Percentiles rank a stretch among this genome's conserved stretches.
Conservation (phyloP, 2,888 invertebrate species). For the Ichneumon xanthorius region DNA sequence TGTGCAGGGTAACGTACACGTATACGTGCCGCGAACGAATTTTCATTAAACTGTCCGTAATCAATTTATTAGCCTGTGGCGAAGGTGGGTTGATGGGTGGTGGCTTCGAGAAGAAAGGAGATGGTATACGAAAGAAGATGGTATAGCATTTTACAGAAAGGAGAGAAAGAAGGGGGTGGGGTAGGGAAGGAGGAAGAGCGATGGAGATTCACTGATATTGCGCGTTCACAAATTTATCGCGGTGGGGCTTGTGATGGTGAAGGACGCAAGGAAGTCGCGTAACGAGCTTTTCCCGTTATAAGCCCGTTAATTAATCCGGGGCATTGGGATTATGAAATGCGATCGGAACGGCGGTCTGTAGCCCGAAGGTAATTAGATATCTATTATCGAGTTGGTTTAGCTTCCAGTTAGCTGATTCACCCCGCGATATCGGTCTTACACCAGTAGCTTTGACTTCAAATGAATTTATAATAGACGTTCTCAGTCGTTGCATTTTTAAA, state of each 20-base stretch:
- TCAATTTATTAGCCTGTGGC: slow-evolving; percentile 5
- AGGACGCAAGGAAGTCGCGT: not conserved
- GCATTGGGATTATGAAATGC: slow-evolving; percentile 45
- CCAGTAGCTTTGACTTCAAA: not conserved
- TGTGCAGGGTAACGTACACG: not conserved
- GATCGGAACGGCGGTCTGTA: not conserved
- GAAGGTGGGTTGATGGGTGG: not conserved
- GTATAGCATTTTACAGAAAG: not conserved
- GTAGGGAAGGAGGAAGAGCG: not conserved
- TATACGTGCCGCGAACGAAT: slow-evolving; percentile 5
- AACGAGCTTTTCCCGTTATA: slow-evolving; percentile 42
- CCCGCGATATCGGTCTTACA: not conserved
- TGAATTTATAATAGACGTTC: not conserved
- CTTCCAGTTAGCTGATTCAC: not conserved
- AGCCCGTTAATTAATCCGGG: slow-evolving; percentile 39
- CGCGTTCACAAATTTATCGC: slow-evolving; percentile 26
- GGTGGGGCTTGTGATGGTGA: not conserved
- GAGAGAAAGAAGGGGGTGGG: not conserved
- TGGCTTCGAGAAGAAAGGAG: not conserved
- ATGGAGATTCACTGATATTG: not conserved
- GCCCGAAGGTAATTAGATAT: slow-evolving; percentile 32
- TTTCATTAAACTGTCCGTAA: slow-evolving; percentile 31
- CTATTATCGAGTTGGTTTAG: slow-evolving; percentile 27
- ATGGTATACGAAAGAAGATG: not conserved
- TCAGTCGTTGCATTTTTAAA: not conserved